Evolutionary conservation across 37 sponge, comb jelly and placozoan species (phyloP).

Genomic region (Agelas oroides): DNA sequence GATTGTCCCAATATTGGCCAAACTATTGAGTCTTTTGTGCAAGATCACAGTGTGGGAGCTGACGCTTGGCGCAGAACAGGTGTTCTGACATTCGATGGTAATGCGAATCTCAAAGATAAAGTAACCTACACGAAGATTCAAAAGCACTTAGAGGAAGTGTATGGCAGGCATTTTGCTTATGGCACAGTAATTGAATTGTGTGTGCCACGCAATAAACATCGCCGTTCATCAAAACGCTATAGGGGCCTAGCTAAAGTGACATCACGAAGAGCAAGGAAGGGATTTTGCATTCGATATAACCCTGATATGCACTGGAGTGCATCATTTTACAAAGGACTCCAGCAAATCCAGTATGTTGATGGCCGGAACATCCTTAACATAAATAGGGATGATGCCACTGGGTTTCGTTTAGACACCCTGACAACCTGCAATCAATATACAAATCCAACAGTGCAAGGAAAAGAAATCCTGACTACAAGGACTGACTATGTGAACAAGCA

Average conservation of each 20-base stretch:
- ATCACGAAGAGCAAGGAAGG: constrained; percentile 19
- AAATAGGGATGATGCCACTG: constrained; percentile 52
- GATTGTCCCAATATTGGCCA: constrained; percentile 25
- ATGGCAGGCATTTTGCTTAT: constrained; percentile 30
- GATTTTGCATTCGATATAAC: constrained; percentile 25
- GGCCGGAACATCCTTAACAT: not conserved
- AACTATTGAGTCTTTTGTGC: constrained; percentile 23
- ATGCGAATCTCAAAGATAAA: constrained; percentile 8
- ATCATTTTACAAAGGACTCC: not conserved
- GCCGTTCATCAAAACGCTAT: constrained; percentile 24
- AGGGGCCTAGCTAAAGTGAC: constrained; percentile 36
- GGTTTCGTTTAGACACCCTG: constrained; percentile 56
- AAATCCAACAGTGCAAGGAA: constrained; percentile 26
- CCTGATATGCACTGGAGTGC: constrained; percentile 29
- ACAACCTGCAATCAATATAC: constrained; percentile 30
- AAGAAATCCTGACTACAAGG: constrained; percentile 13
- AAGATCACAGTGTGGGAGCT: constrained; percentile 25
- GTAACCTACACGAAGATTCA: constrained; percentile 40
- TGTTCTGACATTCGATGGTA: constrained; percentile 55
- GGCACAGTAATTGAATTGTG: constrained; percentile 49
- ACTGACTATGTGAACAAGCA: constrained; percentile 56
- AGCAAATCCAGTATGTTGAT: constrained; percentile 16
- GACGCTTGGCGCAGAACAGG: constrained; percentile 55
- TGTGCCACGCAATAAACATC: constrained; percentile 33
- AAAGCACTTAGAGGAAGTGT: constrained; percentile 12